Evolutionary conservation across 2,888 invertebrate genomes (phyloP).

Genomic region (Amblyteles armatorius): DNA sequence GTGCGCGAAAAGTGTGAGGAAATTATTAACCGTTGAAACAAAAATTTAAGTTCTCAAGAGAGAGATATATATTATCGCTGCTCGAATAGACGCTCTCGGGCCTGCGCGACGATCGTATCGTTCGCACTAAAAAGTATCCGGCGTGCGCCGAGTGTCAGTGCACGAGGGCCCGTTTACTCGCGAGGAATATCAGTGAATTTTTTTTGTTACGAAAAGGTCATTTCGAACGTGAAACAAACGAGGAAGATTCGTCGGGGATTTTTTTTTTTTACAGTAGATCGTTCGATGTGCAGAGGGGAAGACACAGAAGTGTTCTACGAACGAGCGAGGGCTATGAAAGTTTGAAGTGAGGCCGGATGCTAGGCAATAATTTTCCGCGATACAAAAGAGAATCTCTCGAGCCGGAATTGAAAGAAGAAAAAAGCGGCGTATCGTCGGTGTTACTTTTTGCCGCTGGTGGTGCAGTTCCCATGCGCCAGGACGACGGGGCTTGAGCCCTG

Average conservation of each 20-base stretch:
- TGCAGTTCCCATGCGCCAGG: conserved; percentile 40
- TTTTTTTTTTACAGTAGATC: neutral
- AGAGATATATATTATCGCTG: neutral
- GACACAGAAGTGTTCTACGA: neutral
- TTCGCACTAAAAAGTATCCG: neutral
- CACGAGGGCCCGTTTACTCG: conserved; percentile 16
- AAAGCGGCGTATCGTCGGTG: conserved; percentile 3
- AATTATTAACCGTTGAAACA: neutral
- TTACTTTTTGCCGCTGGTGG: neutral
- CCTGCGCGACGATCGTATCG: neutral
- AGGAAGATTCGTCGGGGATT: neutral
- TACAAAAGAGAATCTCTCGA: neutral
- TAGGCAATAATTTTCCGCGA: neutral
- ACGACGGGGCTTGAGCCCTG: conserved; percentile 37
- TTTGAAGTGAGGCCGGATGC: conserved; percentile 4
- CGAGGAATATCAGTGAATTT: conserved; percentile 65
- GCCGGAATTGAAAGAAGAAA: neutral
- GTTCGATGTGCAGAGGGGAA: neutral
- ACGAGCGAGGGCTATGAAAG: neutral
- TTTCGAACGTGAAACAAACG: conserved; percentile 27
- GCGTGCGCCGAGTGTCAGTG: conserved; percentile 45
- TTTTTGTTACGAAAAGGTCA: conserved; percentile 8
- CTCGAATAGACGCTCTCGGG: neutral
- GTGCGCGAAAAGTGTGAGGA: conserved; percentile 35
- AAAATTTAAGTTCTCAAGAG: neutral